Conservation (phyloP, 2,113 vertebrate genomes). For the Notarius lentiginosus region DNA sequence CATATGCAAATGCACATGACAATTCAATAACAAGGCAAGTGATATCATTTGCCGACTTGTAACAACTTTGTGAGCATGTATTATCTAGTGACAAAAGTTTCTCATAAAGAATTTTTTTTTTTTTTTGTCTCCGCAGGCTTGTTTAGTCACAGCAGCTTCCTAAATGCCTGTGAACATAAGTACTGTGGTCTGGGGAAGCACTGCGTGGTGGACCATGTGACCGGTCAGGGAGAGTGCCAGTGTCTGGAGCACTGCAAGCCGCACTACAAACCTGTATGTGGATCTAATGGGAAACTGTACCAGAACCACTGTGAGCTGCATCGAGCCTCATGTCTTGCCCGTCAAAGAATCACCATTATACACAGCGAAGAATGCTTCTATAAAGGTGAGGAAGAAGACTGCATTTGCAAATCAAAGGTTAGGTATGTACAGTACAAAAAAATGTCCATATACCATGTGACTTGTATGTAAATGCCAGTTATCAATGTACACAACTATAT, state of each 20-base stretch:
- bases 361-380: constrained; percentile 95
- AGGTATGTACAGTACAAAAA: background rate
- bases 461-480: background rate
- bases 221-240: constrained; percentile 78
- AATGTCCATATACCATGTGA: background rate
- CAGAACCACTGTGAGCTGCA: constrained; percentile 96
- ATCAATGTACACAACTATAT: background rate
- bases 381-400: constrained; percentile 77
- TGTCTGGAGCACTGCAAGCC: constrained; percentile 88
- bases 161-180: constrained; percentile 85
- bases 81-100: background rate
- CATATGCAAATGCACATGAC: background rate
- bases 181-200: constrained; percentile 92
- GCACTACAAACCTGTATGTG: constrained; percentile 92
- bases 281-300: constrained; percentile 92
- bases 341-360: constrained; percentile 84
- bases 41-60: background rate
- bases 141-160: constrained; percentile 63
- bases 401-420: background rate
- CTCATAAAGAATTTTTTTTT: background rate
- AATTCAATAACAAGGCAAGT: background rate
- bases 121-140: constrained; percentile 67
- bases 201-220: constrained; percentile 78
- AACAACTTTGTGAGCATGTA: background rate
- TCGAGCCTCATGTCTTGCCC: constrained; percentile 84